These are phyloP conservation scores for Uropetala carovei DNA, from an alignment of 2,888 invertebrate genomes.

Conservation along the genomic window DNA sequence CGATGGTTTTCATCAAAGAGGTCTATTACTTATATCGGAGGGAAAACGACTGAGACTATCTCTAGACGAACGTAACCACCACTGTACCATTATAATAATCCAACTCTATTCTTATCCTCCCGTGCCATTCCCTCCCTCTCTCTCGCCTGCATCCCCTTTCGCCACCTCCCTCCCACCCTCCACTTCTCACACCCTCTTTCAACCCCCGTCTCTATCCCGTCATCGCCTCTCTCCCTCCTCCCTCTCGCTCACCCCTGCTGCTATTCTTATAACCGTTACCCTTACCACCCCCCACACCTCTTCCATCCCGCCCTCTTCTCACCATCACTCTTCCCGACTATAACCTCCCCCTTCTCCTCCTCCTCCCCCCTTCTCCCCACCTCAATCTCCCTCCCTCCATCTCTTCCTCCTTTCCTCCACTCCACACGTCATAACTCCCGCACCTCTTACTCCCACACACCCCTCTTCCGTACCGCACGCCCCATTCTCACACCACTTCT, in stretches of 20 bases:
- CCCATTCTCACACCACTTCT: neutral
- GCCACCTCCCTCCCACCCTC: too few relatives aligned
- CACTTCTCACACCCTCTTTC: too few relatives aligned
- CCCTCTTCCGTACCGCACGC: neutral
- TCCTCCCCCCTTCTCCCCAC: too few relatives aligned
- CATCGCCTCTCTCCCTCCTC: too few relatives aligned
- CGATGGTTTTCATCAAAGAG: too few relatives aligned
- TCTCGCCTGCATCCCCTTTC: too few relatives aligned
- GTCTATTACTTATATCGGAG: neutral
- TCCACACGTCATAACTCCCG: constrained; percentile 7
- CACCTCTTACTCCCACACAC: too few relatives aligned
- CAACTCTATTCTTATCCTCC: neutral
- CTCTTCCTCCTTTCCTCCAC: neutral
- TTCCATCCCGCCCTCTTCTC: neutral
- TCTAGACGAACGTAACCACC: neutral
- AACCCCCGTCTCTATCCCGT: too few relatives aligned
- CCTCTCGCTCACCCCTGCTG: neutral
- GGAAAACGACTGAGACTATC: neutral
- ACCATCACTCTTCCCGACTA: neutral
- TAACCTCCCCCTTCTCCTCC: too few relatives aligned
- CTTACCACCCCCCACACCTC: neutral
- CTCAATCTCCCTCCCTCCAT: too few relatives aligned
- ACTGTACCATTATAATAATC: neutral
- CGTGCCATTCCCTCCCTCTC: neutral
- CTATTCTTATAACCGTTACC: neutral